Percentiles rank a stretch among this genome's conserved stretches.
Conservation (phyloP, 2,888 invertebrate genomes). For the Urechis unicinctus region DNA sequence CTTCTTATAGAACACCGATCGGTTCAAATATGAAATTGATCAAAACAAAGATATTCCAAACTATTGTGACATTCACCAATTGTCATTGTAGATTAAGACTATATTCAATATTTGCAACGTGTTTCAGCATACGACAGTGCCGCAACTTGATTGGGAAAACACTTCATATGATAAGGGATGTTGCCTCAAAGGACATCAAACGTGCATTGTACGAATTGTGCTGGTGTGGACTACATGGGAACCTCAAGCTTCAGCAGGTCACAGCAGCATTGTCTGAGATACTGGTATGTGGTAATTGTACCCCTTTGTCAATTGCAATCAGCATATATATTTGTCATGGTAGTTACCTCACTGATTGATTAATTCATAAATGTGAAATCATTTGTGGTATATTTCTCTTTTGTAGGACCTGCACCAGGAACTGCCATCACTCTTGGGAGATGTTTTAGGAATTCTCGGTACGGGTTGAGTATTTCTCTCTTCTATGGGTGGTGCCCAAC, state of each 20-base stretch:
- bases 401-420: slow-evolving; percentile 70
- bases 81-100: too few relatives aligned
- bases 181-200: slow-evolving; percentile 54
- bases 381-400: neutral
- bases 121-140: neutral
- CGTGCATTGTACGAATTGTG: slow-evolving; percentile 74
- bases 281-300: slow-evolving; percentile 57
- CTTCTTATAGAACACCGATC: too few relatives aligned
- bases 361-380: neutral
- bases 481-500: too few relatives aligned
- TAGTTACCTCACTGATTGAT: neutral
- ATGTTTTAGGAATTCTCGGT: slow-evolving; percentile 74
- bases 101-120: neutral
- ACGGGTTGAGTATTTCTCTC: slow-evolving; percentile 21
- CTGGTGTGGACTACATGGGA: slow-evolving; percentile 69
- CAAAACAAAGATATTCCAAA: too few relatives aligned
- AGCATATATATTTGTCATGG: slow-evolving; percentile 6
- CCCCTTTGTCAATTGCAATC: neutral
- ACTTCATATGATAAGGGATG: slow-evolving; percentile 9
- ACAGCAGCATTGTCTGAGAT: slow-evolving; percentile 69
- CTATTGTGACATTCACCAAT: too few relatives aligned
- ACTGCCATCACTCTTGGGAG: slow-evolving; percentile 75
- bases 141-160: neutral
- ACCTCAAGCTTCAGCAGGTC: slow-evolving; percentile 71
- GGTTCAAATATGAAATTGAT: too few relatives aligned